Conservation (phyloP, 2,797 vertebrate species). For the Prunella strophiata region DNA sequence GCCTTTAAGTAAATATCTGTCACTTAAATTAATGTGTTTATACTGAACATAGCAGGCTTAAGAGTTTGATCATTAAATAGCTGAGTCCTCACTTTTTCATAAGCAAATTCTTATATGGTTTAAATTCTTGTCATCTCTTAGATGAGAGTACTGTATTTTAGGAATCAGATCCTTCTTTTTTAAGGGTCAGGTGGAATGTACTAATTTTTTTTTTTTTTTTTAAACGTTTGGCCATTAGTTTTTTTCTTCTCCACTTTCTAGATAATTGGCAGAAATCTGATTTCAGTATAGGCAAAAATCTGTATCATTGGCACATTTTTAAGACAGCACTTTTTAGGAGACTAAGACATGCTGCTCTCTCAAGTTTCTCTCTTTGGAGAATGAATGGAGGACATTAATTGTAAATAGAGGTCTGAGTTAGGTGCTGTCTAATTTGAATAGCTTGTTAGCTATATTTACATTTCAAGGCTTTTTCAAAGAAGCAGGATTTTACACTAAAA, state of each 20-base stretch:
- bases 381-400: neutral
- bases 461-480: neutral
- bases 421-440: neutral
- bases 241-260: neutral
- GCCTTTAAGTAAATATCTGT: neutral
- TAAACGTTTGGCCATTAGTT: neutral
- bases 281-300: neutral
- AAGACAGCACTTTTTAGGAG: neutral
- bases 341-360: neutral
- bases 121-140: neutral
- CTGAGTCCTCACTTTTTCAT: neutral
- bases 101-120: neutral
- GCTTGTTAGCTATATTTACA: neutral
- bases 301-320: neutral
- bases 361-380: neutral
- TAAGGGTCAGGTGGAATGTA: neutral
- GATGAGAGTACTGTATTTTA: neutral
- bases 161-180: neutral
- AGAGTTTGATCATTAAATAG: neutral
- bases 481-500: neutral
- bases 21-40: slow-evolving; percentile 38
- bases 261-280: neutral
- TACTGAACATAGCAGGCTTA: neutral
- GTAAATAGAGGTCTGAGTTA: neutral
- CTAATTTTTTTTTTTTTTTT: neutral